phyloP scores from a whole-genome alignment of 2,888 invertebrate species.

The Hyposoter didymator region DNA sequence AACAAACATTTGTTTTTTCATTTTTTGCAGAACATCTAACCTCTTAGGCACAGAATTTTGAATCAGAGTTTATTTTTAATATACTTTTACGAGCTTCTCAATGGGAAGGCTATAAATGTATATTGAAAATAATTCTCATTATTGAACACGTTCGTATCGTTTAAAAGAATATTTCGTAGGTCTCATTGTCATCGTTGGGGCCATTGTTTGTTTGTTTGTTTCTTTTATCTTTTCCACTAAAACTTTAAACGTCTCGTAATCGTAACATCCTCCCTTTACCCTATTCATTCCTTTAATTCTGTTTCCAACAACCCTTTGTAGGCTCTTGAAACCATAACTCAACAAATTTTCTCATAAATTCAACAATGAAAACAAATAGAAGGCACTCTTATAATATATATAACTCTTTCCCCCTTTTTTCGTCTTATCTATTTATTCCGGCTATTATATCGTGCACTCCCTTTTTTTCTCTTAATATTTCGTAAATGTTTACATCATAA shows the following conservation, averaged over 20 bases:
- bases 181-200: slow-evolving; percentile 14
- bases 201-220: slow-evolving; percentile 31
- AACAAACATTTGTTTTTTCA: slow-evolving; percentile 16
- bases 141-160: slow-evolving; percentile 37
- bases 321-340: slow-evolving; percentile 83
- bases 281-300: slow-evolving; percentile 66
- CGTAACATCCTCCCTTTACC: slow-evolving; percentile 43
- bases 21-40: slow-evolving; percentile 3
- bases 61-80: slow-evolving; percentile 2
- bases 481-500: slow-evolving; percentile 57
- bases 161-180: slow-evolving; percentile 17
- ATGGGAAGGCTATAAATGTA: background rate
- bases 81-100: background rate
- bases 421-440: slow-evolving; percentile 11
- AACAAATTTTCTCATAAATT: slow-evolving; percentile 83
- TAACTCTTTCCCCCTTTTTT: slow-evolving; percentile 19
- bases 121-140: slow-evolving; percentile 27
- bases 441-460: slow-evolving; percentile 9
- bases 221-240: background rate
- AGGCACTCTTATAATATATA: slow-evolving; percentile 81
- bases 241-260: slow-evolving; percentile 24
- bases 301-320: slow-evolving; percentile 76
- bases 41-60: slow-evolving; percentile 15
- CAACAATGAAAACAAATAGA: slow-evolving; percentile 83
- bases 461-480: slow-evolving; percentile 46